Conservation (phyloP, 2,113 vertebrate genomes). For the human (Homo sapiens) region DNA sequence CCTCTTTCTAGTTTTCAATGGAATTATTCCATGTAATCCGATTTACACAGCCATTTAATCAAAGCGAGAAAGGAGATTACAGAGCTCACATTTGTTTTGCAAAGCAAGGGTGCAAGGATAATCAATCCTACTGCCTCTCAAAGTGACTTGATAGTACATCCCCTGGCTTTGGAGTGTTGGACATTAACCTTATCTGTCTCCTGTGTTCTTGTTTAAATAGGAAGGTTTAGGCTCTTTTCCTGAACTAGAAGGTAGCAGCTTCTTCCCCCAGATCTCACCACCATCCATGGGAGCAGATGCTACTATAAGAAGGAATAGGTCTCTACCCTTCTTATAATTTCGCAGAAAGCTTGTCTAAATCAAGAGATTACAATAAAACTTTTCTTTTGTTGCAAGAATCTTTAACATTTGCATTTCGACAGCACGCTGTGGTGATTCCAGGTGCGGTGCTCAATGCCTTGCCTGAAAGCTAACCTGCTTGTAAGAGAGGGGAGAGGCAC, state of each 20-base stretch:
- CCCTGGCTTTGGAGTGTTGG: constrained; percentile 61
- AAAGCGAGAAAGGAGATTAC: constrained; percentile 69
- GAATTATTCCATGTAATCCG: constrained; percentile 79
- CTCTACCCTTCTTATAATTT: not conserved
- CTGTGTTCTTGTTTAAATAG: constrained; percentile 70
- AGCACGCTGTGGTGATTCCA: not conserved
- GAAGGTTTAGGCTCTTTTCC: constrained; percentile 22
- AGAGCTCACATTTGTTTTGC: constrained; percentile 68
- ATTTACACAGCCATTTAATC: constrained; percentile 76
- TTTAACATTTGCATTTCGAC: not conserved
- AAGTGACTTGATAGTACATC: constrained; percentile 51
- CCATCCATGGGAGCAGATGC: constrained; percentile 34
- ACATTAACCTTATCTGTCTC: constrained; percentile 74
- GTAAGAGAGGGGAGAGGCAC: not conserved
- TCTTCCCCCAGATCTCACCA: not conserved
- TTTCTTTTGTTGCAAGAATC: not conserved
- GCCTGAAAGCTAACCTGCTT: not conserved
- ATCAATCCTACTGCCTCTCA: constrained; percentile 54
- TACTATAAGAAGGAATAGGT: not conserved
- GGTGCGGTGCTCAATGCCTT: not conserved
- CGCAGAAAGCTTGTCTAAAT: not conserved
- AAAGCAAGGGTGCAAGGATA: constrained; percentile 71
- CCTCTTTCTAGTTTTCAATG: constrained; percentile 75
- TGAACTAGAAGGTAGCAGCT: constrained; percentile 2
- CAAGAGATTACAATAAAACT: constrained; percentile 17